Base-by-base conservation (phyloP, 2,888 invertebrate genomes). In the Entomobrya multifasciata region DNA sequence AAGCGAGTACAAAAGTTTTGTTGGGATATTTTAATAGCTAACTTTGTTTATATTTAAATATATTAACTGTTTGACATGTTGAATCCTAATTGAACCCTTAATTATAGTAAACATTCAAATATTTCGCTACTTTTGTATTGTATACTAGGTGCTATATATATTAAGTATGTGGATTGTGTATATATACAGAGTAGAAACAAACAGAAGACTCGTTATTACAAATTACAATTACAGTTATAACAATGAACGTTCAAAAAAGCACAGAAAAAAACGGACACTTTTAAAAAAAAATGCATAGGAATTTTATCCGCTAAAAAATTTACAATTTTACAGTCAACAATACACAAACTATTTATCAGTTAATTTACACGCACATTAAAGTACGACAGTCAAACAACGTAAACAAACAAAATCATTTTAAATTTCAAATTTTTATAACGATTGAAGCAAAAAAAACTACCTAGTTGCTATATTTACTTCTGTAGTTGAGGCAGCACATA, bases 331-430 rank as follows among this genome's bases (percentile, higher is more conserved):
- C 36, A 36, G 4, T 17, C 6, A 52, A 55, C 55, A 5, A 4
- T 55, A 55, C 11, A 22, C 6, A 22, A 52, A 2, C 17, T 52
- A 52, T 1, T 22, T 60, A 25, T 25, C 25, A 57, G 6, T 60
- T 60, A 30, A 36, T 30, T 30, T 65, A 60, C 27, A 55, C 60
- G 27, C 11, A 60, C 5, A 62, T 17, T 41, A 20, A 55, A 17
- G 65, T 36, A 65, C 65, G 65, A 65, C 0, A 17, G 60, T 60
- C 60, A 60, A 55, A 60, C 15, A 60, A 3, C 25, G 15, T 27
- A 60, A 27, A n/a, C 13, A 15, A 60, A n/a, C n/a, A 5, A 57
- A 0, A 25, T 52, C 36, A 8, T 55, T 20, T 55, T 55, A n/a
- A 55, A 22, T 55, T 36, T 36, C 36, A 36, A 36, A 22, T 55